These are phyloP conservation scores for Parasteatoda lunata DNA, from an alignment of 2,888 invertebrate species.

Conservation along the genomic window DNA sequence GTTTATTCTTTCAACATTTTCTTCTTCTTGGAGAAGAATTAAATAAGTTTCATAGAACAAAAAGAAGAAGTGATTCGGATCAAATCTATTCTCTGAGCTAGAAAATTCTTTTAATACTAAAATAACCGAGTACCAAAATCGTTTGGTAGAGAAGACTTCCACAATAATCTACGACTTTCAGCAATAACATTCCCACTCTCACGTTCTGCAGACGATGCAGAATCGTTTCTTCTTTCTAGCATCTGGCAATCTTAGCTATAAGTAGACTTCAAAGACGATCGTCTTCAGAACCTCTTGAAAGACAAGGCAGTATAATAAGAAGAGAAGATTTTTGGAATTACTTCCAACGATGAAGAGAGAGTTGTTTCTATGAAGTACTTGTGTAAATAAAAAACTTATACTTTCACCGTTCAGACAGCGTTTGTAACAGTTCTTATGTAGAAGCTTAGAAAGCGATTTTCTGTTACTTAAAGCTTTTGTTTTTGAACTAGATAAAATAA, in stretches of 20 bases:
- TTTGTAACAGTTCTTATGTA: too few relatives aligned
- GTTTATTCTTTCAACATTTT: background rate
- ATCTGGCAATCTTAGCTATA: background rate
- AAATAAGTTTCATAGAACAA: background rate
- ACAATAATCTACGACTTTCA: background rate
- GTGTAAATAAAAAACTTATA: too few relatives aligned
- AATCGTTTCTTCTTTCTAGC: background rate
- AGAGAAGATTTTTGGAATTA: background rate
- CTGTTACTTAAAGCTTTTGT: too few relatives aligned
- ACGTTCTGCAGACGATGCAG: background rate
- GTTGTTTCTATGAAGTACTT: background rate
- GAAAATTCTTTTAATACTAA: background rate
- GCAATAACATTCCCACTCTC: background rate
- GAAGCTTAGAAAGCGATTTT: too few relatives aligned
- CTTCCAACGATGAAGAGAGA: background rate
- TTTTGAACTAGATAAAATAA: too few relatives aligned
- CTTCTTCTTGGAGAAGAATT: background rate
- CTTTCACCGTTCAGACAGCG: too few relatives aligned
- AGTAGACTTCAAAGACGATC: background rate
- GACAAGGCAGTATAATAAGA: background rate
- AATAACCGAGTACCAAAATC: background rate
- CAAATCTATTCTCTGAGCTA: background rate
- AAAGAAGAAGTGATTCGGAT: background rate
- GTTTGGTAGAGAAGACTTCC: conserved; percentile 1
- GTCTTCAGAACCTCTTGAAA: background rate